These are phyloP conservation scores for Cariama cristata DNA, from an alignment of 2,113 vertebrate genomes.

Conservation along the genomic window DNA sequence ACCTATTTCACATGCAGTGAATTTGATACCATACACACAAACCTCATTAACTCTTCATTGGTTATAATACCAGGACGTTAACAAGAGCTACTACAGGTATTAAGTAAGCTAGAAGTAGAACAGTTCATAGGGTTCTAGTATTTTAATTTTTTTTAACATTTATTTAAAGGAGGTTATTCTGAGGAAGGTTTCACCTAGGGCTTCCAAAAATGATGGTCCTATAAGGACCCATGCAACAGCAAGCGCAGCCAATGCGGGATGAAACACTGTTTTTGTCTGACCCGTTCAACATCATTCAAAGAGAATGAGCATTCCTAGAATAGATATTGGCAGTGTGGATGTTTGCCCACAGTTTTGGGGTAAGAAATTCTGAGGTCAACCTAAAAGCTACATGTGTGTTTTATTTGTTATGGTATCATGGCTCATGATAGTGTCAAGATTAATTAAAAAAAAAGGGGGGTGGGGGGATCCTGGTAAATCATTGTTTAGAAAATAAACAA, in stretches of 20 bases:
- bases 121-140: neutral
- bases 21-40: neutral
- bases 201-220: neutral
- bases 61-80: neutral
- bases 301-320: neutral
- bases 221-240: neutral
- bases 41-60: neutral
- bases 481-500: neutral
- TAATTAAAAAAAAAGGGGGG: no score
- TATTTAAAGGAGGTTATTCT: neutral
- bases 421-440: neutral
- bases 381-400: neutral
- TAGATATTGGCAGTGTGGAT: neutral
- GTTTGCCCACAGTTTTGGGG: neutral
- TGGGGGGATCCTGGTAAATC: neutral
- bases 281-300: neutral
- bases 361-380: neutral
- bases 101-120: neutral
- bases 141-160: neutral
- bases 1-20: neutral
- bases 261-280: neutral
- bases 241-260: neutral
- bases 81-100: neutral
- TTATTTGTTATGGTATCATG: neutral
- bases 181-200: neutral